A percentile compares a stretch with the other conserved stretches of the same genome.
phyloP scores from a whole-genome alignment of 2,113 vertebrate species.

The Sebastes fasciatus region DNA sequence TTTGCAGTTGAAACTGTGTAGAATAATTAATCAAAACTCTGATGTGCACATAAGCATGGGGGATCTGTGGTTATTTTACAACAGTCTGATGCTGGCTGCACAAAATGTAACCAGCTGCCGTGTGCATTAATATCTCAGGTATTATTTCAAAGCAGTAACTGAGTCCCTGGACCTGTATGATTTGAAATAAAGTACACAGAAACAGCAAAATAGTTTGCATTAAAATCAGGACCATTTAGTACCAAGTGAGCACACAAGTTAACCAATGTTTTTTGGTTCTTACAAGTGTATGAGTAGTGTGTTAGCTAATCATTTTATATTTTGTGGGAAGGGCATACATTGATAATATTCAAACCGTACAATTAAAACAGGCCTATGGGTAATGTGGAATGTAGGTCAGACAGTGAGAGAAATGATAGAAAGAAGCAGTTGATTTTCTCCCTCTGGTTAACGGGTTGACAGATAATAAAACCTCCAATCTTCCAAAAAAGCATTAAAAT shows the following conservation, averaged over 20 bases:
- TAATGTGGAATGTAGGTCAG: conserved; percentile 35
- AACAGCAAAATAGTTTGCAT: background rate
- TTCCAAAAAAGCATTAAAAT: conserved; percentile 1
- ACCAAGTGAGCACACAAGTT: conserved; percentile 14
- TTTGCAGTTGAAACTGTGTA: too few species aligned
- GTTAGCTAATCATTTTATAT: conserved; percentile 27
- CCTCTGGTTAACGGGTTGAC: background rate
- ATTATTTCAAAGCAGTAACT: too few species aligned
- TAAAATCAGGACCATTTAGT: background rate
- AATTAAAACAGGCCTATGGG: conserved; percentile 30
- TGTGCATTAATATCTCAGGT: too few species aligned
- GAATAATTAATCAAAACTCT: too few species aligned
- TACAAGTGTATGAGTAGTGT: background rate
- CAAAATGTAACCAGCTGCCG: too few species aligned
- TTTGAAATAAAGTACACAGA: conserved; percentile 33
- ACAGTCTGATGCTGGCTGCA: too few species aligned
- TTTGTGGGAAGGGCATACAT: conserved; percentile 9
- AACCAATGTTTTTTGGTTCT: background rate
- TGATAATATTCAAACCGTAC: conserved; percentile 33
- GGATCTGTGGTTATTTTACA: too few species aligned
- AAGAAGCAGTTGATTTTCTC: conserved; percentile 7
- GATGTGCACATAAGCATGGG: too few species aligned
- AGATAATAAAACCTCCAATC: conserved; percentile 26
- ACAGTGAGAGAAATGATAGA: conserved; percentile 15
- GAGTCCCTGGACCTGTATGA: background rate